Evolutionary conservation across 2,888 invertebrate species (phyloP), one percentile per base, ranked within the genome.

Genomic region (Himalopsyche kuldschensis): DNA sequence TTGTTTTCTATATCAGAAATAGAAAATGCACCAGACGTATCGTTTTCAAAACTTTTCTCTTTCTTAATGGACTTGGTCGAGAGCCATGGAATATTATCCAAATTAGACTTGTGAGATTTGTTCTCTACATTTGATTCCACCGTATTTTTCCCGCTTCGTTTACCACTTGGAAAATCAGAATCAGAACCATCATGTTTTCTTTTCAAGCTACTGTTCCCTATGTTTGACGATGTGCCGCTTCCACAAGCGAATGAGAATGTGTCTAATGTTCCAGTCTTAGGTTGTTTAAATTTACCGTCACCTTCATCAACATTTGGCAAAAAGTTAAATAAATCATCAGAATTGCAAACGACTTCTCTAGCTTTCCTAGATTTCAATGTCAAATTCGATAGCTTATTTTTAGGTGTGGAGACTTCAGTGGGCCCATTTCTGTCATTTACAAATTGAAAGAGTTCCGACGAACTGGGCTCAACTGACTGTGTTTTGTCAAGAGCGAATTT

Each of bases 131-230:
- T 27, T 8, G 79, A 30, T 3, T 0, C 15, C 4, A 11, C 15
- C 1, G 20, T 69, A 76, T 41, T 32, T 20, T 41, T 76, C 17
- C 10, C 1, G 11, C 1, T 76, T 17, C 79, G 27, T 75, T 82
- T 84, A 6, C 82, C 78, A 75, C 81, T 81, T 6, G 78, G 78
- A 17, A 41, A 75, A 55, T 84, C 82, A 10, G 31, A 78, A 55
- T 84, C 82, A 32, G 55, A 41, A 8, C 35, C 55, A 76, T 80
- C 76, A 24, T 30, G 48, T 78, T 82, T 84, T 75, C 82, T 78
- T 69, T 84, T 84, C 4, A 47, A 24, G 24, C 20, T 77, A 47
- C 75, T 84, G 41, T 76, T 11, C 30, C 4, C 32, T 30, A 81
- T 41, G 27, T 81, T 84, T 69, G 79, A 81, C 2, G 41, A 47